These are phyloP conservation scores for Drosophila albomicans DNA, from an alignment of 1,140 invertebrate species.

Conservation along the genomic window DNA sequence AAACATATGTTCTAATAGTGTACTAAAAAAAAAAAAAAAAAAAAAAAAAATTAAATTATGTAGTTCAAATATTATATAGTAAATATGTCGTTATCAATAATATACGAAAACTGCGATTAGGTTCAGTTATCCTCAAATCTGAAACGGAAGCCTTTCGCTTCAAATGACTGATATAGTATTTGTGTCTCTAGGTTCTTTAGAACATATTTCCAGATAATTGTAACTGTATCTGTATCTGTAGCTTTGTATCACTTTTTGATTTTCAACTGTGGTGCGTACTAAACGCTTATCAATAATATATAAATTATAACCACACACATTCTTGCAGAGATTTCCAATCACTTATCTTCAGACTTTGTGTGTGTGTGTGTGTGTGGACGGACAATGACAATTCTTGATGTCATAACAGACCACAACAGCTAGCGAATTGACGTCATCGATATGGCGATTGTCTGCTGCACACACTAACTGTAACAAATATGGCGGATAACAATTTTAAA, in stretches of 20 bases:
- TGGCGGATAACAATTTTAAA: slow-evolving; percentile 6
- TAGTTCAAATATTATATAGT: too few relatives aligned
- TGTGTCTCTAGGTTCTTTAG: not conserved
- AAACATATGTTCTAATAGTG: too few relatives aligned
- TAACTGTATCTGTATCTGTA: slow-evolving; percentile 8
- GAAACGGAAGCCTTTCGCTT: slow-evolving; percentile 21
- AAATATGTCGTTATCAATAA: too few relatives aligned
- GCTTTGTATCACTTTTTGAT: slow-evolving; percentile 36
- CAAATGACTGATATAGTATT: slow-evolving; percentile 6
- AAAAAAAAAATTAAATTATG: too few relatives aligned
- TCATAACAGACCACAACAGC: slow-evolving; percentile 49
- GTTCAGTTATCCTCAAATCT: not conserved
- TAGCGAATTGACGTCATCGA: slow-evolving; percentile 65
- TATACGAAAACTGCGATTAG: too few relatives aligned
- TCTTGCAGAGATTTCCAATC: slow-evolving; percentile 4
- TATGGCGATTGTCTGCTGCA: slow-evolving; percentile 28
- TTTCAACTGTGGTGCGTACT: slow-evolving; percentile 44
- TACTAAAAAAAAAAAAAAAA: too few relatives aligned
- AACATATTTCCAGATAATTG: not conserved
- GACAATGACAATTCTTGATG: slow-evolving; percentile 60
- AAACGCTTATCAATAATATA: slow-evolving; percentile 63
- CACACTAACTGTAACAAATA: slow-evolving; percentile 11
- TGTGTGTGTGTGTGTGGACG: slow-evolving; percentile 6
- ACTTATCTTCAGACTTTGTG: slow-evolving; percentile 26
- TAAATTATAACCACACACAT: slow-evolving; percentile 57